These are phyloP conservation scores for Neria commutata DNA, from an alignment of 2,888 invertebrate species.

Conservation along the genomic window DNA sequence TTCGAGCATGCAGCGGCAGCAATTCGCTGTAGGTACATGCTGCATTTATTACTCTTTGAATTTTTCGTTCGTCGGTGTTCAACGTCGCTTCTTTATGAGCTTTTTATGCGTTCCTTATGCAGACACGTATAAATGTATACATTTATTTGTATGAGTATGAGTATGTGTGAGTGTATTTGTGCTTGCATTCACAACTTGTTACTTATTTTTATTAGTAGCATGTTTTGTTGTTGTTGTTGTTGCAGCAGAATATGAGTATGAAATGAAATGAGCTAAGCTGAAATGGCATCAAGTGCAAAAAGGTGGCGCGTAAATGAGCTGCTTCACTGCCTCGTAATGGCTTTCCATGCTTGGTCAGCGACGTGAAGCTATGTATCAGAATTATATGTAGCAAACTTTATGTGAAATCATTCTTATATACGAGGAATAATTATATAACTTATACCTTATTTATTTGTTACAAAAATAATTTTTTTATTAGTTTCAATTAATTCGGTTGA, in stretches of 20 bases:
- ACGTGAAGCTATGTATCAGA: too few relatives aligned
- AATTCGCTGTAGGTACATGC: not conserved
- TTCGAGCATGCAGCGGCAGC: too few relatives aligned
- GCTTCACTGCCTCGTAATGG: not conserved
- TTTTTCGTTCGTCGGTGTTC: not conserved
- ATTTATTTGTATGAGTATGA: too few relatives aligned
- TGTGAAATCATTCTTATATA: too few relatives aligned
- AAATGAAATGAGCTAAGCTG: conserved; percentile 4
- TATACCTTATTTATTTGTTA: too few relatives aligned
- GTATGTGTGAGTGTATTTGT: not conserved
- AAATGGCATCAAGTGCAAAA: conserved; percentile 1
- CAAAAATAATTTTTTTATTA: too few relatives aligned
- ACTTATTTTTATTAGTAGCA: not conserved
- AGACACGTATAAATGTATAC: not conserved
- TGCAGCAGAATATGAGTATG: not conserved
- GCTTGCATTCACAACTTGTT: conserved; percentile 1
- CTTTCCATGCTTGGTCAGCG: too few relatives aligned
- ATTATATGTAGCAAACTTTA: too few relatives aligned
- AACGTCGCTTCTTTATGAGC: conserved; percentile 15
- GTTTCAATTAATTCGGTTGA: too few relatives aligned
- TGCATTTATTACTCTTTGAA: not conserved
- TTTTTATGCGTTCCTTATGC: conserved; percentile 11
- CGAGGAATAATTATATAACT: too few relatives aligned
- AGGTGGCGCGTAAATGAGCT: not conserved
- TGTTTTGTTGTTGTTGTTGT: not conserved